Percentiles rank a stretch among this genome's conserved stretches.
phyloP scores from a whole-genome alignment of 2,113 vertebrate genomes.

The Nesogale talazaci region DNA sequence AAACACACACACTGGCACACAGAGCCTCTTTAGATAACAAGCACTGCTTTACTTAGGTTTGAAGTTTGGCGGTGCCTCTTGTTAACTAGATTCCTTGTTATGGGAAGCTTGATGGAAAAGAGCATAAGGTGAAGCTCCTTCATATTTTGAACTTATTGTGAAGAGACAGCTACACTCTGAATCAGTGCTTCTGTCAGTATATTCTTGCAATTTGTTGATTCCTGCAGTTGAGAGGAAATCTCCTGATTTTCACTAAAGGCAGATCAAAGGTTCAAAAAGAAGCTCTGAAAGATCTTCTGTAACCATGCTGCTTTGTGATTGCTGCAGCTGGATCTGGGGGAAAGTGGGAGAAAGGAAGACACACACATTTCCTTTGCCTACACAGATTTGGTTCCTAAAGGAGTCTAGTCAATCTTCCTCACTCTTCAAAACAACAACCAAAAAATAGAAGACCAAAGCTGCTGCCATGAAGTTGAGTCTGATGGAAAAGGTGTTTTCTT shows the following conservation, averaged over 20 bases:
- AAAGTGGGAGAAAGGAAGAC: not conserved
- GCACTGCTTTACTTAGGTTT: conserved; percentile 23
- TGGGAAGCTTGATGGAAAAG: not conserved
- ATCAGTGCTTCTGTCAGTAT: not conserved
- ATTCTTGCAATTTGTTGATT: not conserved
- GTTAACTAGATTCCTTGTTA: not conserved
- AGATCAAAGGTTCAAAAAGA: not conserved
- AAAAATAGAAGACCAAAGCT: not conserved
- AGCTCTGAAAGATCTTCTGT: not conserved
- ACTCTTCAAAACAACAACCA: not conserved
- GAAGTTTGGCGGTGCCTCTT: not conserved
- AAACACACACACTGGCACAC: not conserved
- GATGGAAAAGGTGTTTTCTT: no score
- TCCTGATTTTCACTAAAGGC: conserved; percentile 38
- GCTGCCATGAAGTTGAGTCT: no score
- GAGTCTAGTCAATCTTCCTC: not conserved
- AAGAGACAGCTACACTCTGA: not conserved
- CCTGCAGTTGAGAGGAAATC: not conserved
- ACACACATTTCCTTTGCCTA: not conserved
- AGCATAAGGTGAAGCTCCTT: not conserved
- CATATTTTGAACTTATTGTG: not conserved
- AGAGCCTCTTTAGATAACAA: not conserved
- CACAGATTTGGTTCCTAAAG: not conserved
- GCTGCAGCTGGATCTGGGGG: not conserved
- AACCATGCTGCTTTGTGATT: not conserved